Evolutionary conservation across 2,113 vertebrate species (phyloP), one percentile per base, ranked within the genome.

Genomic region (Dicerorhinus sumatrensis): DNA sequence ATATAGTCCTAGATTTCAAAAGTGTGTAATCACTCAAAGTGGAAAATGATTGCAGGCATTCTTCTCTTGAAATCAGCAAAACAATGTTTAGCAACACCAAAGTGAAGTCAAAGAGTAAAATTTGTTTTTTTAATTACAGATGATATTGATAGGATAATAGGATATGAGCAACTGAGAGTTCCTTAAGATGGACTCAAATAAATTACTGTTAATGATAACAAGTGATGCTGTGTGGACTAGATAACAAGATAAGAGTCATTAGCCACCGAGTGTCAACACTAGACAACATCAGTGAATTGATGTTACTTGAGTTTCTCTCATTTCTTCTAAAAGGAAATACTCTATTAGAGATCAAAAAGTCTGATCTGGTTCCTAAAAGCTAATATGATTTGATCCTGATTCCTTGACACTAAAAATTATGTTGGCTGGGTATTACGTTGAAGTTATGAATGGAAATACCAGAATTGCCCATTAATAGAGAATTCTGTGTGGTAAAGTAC

Each of bases 41-140:
- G 56, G 81, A 76, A 93, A 88, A 67, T 70, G 36, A 65, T 33
- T 76, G 7, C 60, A 83, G 39, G 23, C 63, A 63, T 90, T 92
- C 42, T 96, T 94, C 60, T 91, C 31, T 89, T 91, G 82, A 90
- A 27, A 87, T 62, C 9, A 83, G 17, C 65, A 48, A 95, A 96
- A 76, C 20, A 21, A 33, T 89, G 56, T 91, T 93, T 60, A 88
- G 67, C 77, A 80, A 94, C 23, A 83, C 72, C 48, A 85, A 89
- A 94, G 62, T 88, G 25, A 97, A 89, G 65, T 87, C 58, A 65
- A 81, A 86, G 21, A 82, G 84, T n/a, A 29, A 92, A 90, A n/a
- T 17, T 36, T 48, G 7, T 42, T 58, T 81, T 88, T 67, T 2
- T 20, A 89, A 54, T 58, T 54, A n/a, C 21, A 93, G 31, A 56